Base-by-base conservation (phyloP, 2,888 invertebrate species). In the Pantelozetes paolii region DNA sequence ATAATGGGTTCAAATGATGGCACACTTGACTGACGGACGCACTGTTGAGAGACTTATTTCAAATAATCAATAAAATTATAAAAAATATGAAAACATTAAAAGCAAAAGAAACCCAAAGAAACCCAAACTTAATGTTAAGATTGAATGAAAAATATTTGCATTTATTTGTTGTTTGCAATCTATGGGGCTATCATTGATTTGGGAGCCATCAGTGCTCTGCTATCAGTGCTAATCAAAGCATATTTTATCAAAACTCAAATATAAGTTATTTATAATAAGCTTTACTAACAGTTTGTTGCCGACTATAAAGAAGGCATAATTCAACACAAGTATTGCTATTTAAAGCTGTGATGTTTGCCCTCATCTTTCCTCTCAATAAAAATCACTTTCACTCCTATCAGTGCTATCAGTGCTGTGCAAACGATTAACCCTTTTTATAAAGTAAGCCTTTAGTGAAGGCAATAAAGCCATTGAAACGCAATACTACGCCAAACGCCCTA, bases 351-450 rank as follows among this genome's bases (percentile, higher is more conserved):
- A 50, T 50, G 50, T 32, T 32, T 59, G 59, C 30, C 59, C 59
- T 59, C 30, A 30, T 59, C 59, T 59, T 30, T 59, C 15, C 59
- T 59, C 59, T 59, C 30, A 59, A 59, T 59, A 59, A 59, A 59
- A 59, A 59, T 59, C 59, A 59, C 59, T 59, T 59, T 59, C 32
- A n/a, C n/a, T n/a, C n/a, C n/a, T n/a, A n/a, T n/a, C n/a, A n/a
- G n/a, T n/a, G 26, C 59, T 59, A 59, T 59, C 59, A n/a, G 32
- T 11, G 30, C n/a, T 20, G 50, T 50, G 59, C 32, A 30, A 59
- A 32, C 59, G 59, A 59, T 59, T 59, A 59, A 59, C 59, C 59
- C 59, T 59, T 59, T 59, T 59, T 59, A 59, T 59, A 30, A 50
- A 59, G 59, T 59, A 59, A 59, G 30, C 18, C 20, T 28, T 59